Percentiles rank a stretch among this genome's conserved stretches.
These are phyloP conservation scores for Zonitis immaculata DNA, from an alignment of 2,888 invertebrate species.

Conservation along the genomic window DNA sequence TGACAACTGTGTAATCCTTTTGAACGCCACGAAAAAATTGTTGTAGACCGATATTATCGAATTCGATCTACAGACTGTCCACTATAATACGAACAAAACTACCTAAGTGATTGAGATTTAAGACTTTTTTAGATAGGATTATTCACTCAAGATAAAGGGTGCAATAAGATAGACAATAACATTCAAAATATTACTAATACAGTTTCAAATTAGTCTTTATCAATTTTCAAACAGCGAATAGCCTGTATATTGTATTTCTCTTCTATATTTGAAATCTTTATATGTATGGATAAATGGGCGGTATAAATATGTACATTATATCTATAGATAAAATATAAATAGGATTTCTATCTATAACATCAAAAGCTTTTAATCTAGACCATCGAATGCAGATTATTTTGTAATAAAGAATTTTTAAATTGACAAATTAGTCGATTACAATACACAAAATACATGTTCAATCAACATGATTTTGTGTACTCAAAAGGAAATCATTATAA, in stretches of 20 bases:
- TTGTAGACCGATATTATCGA: background rate
- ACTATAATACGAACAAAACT: no score
- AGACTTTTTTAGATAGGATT: no score
- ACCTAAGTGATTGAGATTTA: no score
- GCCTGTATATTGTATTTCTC: background rate
- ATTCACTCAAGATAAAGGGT: no score
- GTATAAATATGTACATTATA: background rate
- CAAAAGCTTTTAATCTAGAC: background rate
- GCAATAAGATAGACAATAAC: no score
- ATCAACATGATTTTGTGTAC: no score
- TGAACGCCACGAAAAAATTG: background rate
- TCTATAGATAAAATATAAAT: background rate
- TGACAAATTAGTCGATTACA: no score
- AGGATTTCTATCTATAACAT: background rate
- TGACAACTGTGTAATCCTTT: conserved; percentile 7
- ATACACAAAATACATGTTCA: no score
- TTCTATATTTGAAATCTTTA: background rate
- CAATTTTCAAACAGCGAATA: no score
- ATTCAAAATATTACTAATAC: no score
- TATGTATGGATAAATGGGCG: background rate
- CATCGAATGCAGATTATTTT: background rate
- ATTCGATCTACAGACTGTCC: background rate
- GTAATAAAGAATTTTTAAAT: background rate
- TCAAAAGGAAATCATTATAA: no score
- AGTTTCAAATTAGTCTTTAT: no score